Conservation (phyloP, 1,140 invertebrate genomes). For the Archivesica marissinica region DNA sequence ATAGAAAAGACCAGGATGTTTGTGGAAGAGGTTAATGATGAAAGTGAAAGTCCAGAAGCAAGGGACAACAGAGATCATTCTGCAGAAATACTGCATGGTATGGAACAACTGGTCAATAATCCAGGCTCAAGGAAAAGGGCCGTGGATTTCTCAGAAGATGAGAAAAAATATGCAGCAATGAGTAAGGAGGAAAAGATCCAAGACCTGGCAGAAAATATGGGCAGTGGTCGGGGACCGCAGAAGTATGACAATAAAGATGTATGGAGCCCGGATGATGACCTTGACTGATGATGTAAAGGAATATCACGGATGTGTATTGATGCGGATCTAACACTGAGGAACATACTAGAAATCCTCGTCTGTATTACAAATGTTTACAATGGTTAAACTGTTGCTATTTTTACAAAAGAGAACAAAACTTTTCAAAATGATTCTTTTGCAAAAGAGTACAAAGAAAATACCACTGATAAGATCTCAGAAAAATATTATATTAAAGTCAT, state of each 20-base stretch:
- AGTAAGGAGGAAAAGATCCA: slow-evolving; percentile 63
- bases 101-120: slow-evolving; percentile 42
- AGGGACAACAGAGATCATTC: no score
- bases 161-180: slow-evolving; percentile 55
- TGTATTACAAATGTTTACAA: no score
- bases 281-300: slow-evolving; percentile 43
- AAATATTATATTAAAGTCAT: no score
- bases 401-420: no score
- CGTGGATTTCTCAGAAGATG: slow-evolving; percentile 53
- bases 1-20: slow-evolving; percentile 30
- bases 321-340: no score
- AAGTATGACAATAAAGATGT: slow-evolving; percentile 19
- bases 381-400: no score
- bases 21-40: slow-evolving; percentile 8
- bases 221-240: slow-evolving; percentile 1
- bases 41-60: neutral
- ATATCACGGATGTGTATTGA: no score
- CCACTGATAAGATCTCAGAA: no score
- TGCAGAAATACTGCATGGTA: neutral
- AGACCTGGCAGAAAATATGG: slow-evolving; percentile 63
- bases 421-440: no score
- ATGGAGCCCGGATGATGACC: slow-evolving; percentile 54
- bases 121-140: slow-evolving; percentile 43
- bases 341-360: no score
- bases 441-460: no score